These are phyloP conservation scores for Xyliphius kryptos DNA, from an alignment of 2,113 vertebrate species.

Conservation along the genomic window DNA sequence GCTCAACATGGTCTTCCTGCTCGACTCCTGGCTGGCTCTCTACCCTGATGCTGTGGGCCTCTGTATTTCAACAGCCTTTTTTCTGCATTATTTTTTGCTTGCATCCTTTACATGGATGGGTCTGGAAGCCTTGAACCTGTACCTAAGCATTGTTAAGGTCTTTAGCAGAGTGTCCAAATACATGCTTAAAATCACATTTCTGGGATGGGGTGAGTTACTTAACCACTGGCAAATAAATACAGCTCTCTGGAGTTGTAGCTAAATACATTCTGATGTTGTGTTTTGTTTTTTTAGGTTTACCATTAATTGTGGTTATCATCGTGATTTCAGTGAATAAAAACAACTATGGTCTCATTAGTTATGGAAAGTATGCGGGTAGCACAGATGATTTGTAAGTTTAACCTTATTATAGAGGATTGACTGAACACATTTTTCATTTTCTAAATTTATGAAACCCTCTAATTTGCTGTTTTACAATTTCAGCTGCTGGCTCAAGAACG, in stretches of 20 bases:
- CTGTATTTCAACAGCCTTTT: slow-evolving; percentile 82
- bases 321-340: slow-evolving; percentile 74
- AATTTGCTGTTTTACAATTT: slow-evolving; percentile 23
- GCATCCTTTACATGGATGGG: slow-evolving; percentile 96
- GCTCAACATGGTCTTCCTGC: slow-evolving; percentile 81
- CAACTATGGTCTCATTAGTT: slow-evolving; percentile 77
- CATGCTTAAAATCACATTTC: slow-evolving; percentile 84
- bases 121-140: slow-evolving; percentile 95
- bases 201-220: slow-evolving; percentile 81
- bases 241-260: too few relatives aligned
- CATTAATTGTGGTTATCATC: slow-evolving; percentile 69
- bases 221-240: too few relatives aligned
- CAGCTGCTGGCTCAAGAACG: slow-evolving; percentile 89
- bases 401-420: neutral
- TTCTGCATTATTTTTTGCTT: slow-evolving; percentile 94
- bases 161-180: slow-evolving; percentile 85
- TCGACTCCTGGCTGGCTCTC: slow-evolving; percentile 84
- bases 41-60: slow-evolving; percentile 61
- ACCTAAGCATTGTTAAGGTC: slow-evolving; percentile 87
- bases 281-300: too few relatives aligned
- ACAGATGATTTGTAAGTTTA: slow-evolving; percentile 83
- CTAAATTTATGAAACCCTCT: neutral
- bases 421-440: neutral
- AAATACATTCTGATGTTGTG: too few relatives aligned
- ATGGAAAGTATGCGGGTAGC: slow-evolving; percentile 66